Conservation (phyloP, 1,140 invertebrate species). For the Drosophila eugracilis region DNA sequence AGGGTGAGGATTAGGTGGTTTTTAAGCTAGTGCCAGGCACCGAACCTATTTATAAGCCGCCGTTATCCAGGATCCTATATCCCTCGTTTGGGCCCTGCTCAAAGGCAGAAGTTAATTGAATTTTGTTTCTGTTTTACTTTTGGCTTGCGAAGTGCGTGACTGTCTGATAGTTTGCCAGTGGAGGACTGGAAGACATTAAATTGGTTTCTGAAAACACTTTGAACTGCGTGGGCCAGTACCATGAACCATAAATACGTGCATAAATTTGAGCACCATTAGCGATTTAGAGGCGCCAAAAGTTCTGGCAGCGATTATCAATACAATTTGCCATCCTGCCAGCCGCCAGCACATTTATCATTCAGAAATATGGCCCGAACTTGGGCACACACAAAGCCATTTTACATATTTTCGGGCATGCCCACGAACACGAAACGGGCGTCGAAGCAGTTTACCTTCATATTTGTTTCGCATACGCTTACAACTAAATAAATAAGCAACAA, state of each 20-base stretch:
- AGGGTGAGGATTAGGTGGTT: conserved; percentile 49
- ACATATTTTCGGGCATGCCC: conserved; percentile 18
- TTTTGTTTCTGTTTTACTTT: conserved; percentile 75
- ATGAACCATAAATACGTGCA: conserved; percentile 16
- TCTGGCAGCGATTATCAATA: conserved; percentile 49
- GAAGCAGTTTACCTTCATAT: conserved; percentile 45
- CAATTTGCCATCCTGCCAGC: conserved; percentile 45
- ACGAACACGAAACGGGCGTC: conserved; percentile 16
- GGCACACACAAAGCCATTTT: conserved; percentile 6
- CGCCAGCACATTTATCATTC: conserved; percentile 39
- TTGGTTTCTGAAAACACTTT: conserved; percentile 16
- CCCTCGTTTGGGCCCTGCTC: conserved; percentile 9
- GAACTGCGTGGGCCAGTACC: conserved; percentile 13
- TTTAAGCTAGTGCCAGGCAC: conserved; percentile 36
- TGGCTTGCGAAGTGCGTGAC: conserved; percentile 54
- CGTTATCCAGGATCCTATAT: conserved; percentile 5
- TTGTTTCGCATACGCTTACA: conserved; percentile 38
- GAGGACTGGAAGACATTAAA: conserved; percentile 5
- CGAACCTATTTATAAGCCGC: conserved; percentile 29
- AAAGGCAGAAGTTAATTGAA: conserved; percentile 70
- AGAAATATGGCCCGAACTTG: conserved; percentile 41
- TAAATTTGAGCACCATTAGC: conserved; percentile 30
- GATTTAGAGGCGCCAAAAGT: conserved; percentile 39
- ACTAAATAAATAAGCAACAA: conserved; percentile 62
- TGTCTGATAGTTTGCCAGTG: conserved; percentile 23